Evolutionary conservation across 2,113 vertebrate genomes (phyloP).

Genomic region (Neodon shergylaensis): DNA sequence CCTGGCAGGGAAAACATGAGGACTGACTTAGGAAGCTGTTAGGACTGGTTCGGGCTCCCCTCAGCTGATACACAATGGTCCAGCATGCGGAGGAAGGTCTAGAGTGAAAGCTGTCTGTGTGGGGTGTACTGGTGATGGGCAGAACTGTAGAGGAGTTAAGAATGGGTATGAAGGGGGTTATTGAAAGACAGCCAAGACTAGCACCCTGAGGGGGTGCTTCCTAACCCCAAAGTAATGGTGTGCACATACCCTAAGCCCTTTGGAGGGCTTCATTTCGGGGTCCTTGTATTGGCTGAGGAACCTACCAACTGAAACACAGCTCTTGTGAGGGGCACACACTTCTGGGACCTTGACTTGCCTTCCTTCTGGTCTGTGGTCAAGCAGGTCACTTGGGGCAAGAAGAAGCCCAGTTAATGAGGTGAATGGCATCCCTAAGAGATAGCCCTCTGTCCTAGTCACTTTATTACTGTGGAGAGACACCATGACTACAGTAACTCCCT

Average conservation of each 20-base stretch:
- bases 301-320: not conserved
- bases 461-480: not conserved
- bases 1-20: conserved; percentile 46
- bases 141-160: not conserved
- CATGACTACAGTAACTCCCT: no score
- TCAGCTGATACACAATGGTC: not conserved
- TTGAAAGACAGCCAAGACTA: not conserved
- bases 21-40: conserved; percentile 12
- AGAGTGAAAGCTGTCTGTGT: fast-evolving
- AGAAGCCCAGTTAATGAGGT: not conserved
- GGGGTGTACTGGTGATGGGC: not conserved
- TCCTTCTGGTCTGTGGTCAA: not conserved
- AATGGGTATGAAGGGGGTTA: not conserved
- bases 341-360: not conserved
- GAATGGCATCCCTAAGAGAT: not conserved
- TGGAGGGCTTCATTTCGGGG: not conserved
- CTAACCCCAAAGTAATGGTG: not conserved
- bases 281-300: not conserved
- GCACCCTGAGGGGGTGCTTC: not conserved
- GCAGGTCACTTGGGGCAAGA: not conserved
- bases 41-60: not conserved
- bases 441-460: not conserved
- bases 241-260: not conserved
- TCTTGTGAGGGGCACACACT: not conserved
- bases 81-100: not conserved